Evolutionary conservation across 2,113 vertebrate genomes (phyloP), one percentile per base, ranked within the genome.

Genomic region (Melanostigma gelatinosum): DNA sequence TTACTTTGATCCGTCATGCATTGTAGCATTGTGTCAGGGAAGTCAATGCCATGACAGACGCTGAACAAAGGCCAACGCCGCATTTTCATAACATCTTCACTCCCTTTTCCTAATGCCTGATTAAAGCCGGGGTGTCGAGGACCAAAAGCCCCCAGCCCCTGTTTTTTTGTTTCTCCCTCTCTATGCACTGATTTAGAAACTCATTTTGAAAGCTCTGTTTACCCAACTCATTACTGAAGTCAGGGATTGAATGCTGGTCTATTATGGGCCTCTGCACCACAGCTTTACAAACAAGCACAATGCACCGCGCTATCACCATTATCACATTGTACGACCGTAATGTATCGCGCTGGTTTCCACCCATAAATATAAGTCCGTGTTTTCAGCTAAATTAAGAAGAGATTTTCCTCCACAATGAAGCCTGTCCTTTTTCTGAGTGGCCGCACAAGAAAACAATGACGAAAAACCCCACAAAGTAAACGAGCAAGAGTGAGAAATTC

Each of bases 1-100:
- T 98, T 97, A 97, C 95, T 96, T 96, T 97, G 96, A 97, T 96
- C 96, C 91, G 88, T 97, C 96, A 97, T 96, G 96, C 96, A 95
- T 96, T 93, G 94, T 95, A 96, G 95, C 95, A 93, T 93, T 94
- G 92, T 96, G 96, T 97, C 96, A 97, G 93, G 64, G 92, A 95
- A 97, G 93, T 95, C 94, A 96, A 96, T 93, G 93, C 92, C 90
- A 93, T 94, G 95, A 95, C 93, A 96, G 95, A 96, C 93, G 91
- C 90, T 60, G 94, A 96, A 96, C 95, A 96, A 97, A 97, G 94
- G 95, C 93, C 94, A 91, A 83, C 88, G 87, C 93, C 82, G 93
- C 91, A 92, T 95, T 96, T 95, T 95, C 95, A 93, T 93, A 96
- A 95, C 93, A 95, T 95, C 92, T 94, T 95, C 93, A 95, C 94